phyloP scores from a whole-genome alignment of 2,888 invertebrate species.

The Schizotus pectinicornis region DNA sequence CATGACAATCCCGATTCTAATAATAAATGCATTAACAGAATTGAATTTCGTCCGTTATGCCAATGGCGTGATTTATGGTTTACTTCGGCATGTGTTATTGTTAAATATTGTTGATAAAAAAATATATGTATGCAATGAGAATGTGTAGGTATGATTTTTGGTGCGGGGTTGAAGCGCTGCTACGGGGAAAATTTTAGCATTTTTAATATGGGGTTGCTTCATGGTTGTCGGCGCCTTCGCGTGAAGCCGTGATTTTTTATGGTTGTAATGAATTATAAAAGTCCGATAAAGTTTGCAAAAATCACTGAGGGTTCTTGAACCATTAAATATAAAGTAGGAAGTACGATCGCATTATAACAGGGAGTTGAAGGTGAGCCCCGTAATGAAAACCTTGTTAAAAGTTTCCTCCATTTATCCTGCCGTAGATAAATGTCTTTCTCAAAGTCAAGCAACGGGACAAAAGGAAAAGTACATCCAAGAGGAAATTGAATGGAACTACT shows the following conservation, averaged over 20 bases:
- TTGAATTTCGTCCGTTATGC: conserved; percentile 14
- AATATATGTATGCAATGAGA: neutral
- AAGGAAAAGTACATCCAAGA: conserved; percentile 47
- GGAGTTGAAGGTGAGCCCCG: conserved; percentile 44
- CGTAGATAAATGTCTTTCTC: conserved; percentile 52
- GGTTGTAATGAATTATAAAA: conserved; percentile 13
- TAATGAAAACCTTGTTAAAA: conserved; percentile 57
- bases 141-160: too few species aligned
- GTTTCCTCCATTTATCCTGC: conserved; percentile 52
- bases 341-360: conserved; percentile 42
- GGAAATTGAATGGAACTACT: conserved; percentile 52
- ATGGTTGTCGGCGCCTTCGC: too few species aligned
- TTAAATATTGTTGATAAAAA: neutral
- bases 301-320: conserved; percentile 6
- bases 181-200: too few species aligned
- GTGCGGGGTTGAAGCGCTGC: too few species aligned
- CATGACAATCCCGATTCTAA: neutral
- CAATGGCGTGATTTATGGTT: conserved; percentile 11
- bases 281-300: conserved; percentile 14
- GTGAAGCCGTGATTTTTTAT: neutral
- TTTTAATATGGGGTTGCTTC: too few species aligned
- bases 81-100: neutral
- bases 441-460: conserved; percentile 48
- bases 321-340: conserved; percentile 42
- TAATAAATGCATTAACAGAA: conserved; percentile 21